Evolutionary conservation across 1,140 invertebrate genomes (phyloP), one percentile per base, ranked within the genome.

Genomic region (Zaprionus taronus): DNA sequence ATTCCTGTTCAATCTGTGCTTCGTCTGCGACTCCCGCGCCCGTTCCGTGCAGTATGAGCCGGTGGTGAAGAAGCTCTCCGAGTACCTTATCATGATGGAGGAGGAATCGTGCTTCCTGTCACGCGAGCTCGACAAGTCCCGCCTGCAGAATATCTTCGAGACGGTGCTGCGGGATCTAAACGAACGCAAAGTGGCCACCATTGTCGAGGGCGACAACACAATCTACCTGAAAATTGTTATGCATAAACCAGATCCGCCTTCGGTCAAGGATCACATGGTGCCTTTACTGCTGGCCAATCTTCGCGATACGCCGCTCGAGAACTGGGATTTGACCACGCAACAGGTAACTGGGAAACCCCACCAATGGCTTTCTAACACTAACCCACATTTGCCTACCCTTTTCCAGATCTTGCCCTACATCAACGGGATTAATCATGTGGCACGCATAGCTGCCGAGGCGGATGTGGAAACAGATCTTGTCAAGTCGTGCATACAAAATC

Each of bases 1-100:
- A 28, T 97, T 98, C 80, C 96, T 98, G 63, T 99, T 99, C 93
- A 99, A 99, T 93, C 93, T 99, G 4, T 99, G 98, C 92, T 98
- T 99, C 93, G 98, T 99, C 0, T 99, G 97, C 92, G 96, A 98
- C 85, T 95, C 96, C 36, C 96, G 96, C 93, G 96, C 97, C 1
- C 95, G 97, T 62, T 98, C 97, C 15, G 96, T 98, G 2, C 97
- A 98, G 83, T 99, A 98, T 94, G 98, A 99, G 92, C 95, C 97
- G 0, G 96, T 99, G 51, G 97, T 99, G 0, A 98, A 97, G 82
- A 99, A 99, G 92, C 95, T 99, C 55, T 97, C 97, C 0, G 96
- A 98, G 92, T 98, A 98, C 93, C 94, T 99, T 91, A 96, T 96
- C 77, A 96, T 96, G 69, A 95, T 97, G 94, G 97, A 98, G 93